Evolutionary conservation across 2,888 invertebrate genomes (phyloP).

Genomic region (Nebria salina): DNA sequence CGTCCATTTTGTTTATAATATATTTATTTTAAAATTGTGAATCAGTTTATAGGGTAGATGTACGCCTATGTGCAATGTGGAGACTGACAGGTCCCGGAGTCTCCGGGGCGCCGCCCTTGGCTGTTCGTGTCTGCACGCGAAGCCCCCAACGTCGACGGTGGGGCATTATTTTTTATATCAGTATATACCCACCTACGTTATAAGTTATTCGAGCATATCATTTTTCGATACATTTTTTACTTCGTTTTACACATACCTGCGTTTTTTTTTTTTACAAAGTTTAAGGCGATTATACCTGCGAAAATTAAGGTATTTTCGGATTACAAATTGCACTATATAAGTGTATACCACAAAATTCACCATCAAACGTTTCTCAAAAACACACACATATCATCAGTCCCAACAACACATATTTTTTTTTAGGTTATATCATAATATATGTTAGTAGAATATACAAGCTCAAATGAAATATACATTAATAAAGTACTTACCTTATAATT

Average conservation of each 20-base stretch:
- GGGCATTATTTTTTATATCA: conserved; percentile 1
- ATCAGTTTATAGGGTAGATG: background rate
- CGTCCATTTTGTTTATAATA: no score
- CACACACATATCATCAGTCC: no score
- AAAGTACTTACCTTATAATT: no score
- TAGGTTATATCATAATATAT: no score
- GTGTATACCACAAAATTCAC: no score
- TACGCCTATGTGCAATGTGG: background rate
- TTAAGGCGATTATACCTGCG: background rate
- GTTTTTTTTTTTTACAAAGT: background rate
- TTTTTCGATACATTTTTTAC: background rate
- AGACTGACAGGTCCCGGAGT: background rate
- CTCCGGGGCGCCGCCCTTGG: background rate
- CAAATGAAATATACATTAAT: no score
- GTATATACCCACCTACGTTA: background rate
- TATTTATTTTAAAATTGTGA: background rate
- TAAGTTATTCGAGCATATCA: background rate
- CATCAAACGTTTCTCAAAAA: no score
- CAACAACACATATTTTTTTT: no score
- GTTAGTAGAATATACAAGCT: no score
- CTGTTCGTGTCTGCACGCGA: conserved; percentile 1
- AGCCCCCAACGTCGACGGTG: background rate
- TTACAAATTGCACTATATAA: no score
- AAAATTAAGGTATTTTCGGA: no score
- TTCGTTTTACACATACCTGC: background rate